Percentiles rank a stretch among this genome's conserved stretches.
Evolutionary conservation across 2,888 invertebrate genomes (phyloP).

Genomic region (Oscheius myriophilus): DNA sequence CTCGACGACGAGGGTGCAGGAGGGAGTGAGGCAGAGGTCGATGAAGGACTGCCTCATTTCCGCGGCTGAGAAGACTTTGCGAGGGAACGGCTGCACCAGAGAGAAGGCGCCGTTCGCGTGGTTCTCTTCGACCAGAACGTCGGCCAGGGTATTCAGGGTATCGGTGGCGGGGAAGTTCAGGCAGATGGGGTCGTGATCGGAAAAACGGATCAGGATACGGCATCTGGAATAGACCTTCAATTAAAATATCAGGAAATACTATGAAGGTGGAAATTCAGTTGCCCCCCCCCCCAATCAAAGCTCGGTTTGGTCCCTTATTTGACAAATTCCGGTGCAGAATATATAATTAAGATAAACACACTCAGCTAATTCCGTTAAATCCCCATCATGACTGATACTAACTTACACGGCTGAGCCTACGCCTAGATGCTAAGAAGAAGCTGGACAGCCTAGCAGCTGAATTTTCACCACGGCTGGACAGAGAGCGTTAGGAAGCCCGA

Average conservation of each 20-base stretch:
- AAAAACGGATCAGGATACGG: slow-evolving; percentile 46
- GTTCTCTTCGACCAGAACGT: slow-evolving; percentile 31
- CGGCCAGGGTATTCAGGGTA: slow-evolving; percentile 34
- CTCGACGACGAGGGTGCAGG: slow-evolving; percentile 42
- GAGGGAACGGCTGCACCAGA: slow-evolving; percentile 47
- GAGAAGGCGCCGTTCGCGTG: slow-evolving; percentile 32
- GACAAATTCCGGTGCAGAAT: too few relatives aligned
- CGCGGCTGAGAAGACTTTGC: slow-evolving; percentile 37
- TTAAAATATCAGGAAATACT: too few relatives aligned
- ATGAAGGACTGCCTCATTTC: slow-evolving; percentile 42
- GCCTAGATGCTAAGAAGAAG: too few relatives aligned
- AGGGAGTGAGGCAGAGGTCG: slow-evolving; percentile 49
- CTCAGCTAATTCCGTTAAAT: too few relatives aligned
- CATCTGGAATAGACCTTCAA: slow-evolving; percentile 35
- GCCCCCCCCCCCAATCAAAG: too few relatives aligned
- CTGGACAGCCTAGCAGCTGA: too few relatives aligned
- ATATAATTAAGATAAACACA: too few relatives aligned
- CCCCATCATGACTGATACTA: too few relatives aligned
- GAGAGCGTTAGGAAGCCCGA: too few relatives aligned
- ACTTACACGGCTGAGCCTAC: too few relatives aligned
- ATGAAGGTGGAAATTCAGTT: too few relatives aligned
- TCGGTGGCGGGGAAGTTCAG: slow-evolving; percentile 52
- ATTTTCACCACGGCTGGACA: too few relatives aligned
- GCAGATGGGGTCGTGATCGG: slow-evolving; percentile 36
- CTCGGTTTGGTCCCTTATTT: neutral